These are phyloP conservation scores for Diadumene lineata DNA, from an alignment of 92 coral and sea anemone genomes.

Conservation along the genomic window DNA sequence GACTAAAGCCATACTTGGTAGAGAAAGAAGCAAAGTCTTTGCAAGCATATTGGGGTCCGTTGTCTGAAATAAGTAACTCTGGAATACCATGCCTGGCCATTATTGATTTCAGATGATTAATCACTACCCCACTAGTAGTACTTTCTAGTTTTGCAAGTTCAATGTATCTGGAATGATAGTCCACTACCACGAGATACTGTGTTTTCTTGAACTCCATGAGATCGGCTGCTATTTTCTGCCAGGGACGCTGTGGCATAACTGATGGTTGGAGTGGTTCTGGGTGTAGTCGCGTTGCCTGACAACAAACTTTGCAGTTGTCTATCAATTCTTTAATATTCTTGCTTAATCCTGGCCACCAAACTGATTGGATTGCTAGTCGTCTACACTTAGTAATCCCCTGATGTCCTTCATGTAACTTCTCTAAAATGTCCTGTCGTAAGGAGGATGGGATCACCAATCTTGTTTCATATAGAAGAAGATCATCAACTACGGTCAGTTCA, in stretches of 20 bases:
- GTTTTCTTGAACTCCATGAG: slow-evolving; percentile 13
- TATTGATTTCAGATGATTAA: slow-evolving; percentile 38
- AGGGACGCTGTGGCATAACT: slow-evolving; percentile 39
- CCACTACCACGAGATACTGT: slow-evolving; percentile 8
- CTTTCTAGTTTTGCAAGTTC: not conserved
- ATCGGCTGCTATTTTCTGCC: slow-evolving; percentile 32
- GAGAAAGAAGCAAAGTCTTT: slow-evolving; percentile 27
- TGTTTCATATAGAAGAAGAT: slow-evolving; percentile 31
- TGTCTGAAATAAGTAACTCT: slow-evolving; percentile 37
- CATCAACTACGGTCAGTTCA: slow-evolving; percentile 31
- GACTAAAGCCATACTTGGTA: slow-evolving; percentile 14
- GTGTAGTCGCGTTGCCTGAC: slow-evolving; percentile 18
- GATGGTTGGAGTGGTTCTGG: slow-evolving; percentile 37
- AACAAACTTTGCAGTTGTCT: slow-evolving; percentile 39
- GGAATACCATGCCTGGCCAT: slow-evolving; percentile 50
- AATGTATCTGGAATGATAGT: not conserved
- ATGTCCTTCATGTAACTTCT: slow-evolving; percentile 48
- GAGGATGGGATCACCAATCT: slow-evolving; percentile 42
- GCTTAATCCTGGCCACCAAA: slow-evolving; percentile 69
- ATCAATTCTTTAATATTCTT: slow-evolving; percentile 44
- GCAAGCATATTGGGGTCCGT: slow-evolving; percentile 39
- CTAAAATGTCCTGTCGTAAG: slow-evolving; percentile 43
- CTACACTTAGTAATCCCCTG: slow-evolving; percentile 51
- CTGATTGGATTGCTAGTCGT: slow-evolving; percentile 41
- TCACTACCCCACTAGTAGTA: slow-evolving; percentile 2